Evolutionary conservation across 2,797 vertebrate genomes (phyloP).

Genomic region (Girardinus metallicus): DNA sequence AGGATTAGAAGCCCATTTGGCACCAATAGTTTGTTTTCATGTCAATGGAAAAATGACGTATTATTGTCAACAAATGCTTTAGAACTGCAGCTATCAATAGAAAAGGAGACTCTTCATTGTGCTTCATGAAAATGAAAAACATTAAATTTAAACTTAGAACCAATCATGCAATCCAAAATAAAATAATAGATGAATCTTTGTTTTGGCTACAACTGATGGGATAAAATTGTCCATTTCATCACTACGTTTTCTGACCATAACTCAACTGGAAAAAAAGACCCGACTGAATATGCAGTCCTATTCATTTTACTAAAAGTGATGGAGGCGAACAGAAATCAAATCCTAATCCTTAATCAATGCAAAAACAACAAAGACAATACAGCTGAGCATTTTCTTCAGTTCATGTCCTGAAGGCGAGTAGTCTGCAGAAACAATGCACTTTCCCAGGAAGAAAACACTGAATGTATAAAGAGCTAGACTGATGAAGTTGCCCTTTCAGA

Average conservation of each 20-base stretch:
- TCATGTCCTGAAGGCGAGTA: background rate
- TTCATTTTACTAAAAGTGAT: conserved; percentile 50
- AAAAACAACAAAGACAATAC: conserved; percentile 5
- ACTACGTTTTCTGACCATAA: conserved; percentile 36
- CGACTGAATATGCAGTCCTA: conserved; percentile 34
- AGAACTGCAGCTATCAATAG: conserved; percentile 14
- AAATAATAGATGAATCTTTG: background rate
- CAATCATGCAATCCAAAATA: background rate
- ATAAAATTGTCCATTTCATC: conserved; percentile 50
- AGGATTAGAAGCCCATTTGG: conserved; percentile 51
- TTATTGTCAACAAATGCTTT: conserved; percentile 32
- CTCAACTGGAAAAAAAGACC: conserved; percentile 43
- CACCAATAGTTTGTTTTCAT: conserved; percentile 58
- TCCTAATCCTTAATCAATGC: conserved; percentile 28
- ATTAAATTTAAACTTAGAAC: conserved; percentile 19
- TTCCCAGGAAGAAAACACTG: background rate
- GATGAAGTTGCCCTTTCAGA: conserved; percentile 67
- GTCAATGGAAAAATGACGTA: conserved; percentile 40
- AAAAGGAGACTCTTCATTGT: conserved; percentile 18
- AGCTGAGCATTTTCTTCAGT: background rate
- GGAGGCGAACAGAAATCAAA: conserved; percentile 24
- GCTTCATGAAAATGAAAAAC: background rate
- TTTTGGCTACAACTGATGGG: conserved; percentile 28
- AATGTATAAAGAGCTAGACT: conserved; percentile 23
- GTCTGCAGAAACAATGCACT: background rate